phyloP scores from a whole-genome alignment of 2,113 vertebrate genomes.

The Melozone crissalis region DNA sequence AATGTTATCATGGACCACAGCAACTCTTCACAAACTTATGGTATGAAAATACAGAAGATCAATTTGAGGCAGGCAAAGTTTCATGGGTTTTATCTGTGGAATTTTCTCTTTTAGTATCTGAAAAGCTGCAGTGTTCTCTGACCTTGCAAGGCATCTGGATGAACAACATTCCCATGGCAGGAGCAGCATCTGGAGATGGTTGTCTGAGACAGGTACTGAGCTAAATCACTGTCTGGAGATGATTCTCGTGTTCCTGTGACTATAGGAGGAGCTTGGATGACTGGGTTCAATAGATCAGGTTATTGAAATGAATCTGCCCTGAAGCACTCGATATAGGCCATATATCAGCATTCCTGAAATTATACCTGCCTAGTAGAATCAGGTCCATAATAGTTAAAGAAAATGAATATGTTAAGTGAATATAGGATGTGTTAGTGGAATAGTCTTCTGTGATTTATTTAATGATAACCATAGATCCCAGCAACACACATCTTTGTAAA shows the following conservation, averaged over 20 bases:
- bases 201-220: background rate
- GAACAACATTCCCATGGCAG: background rate
- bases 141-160: background rate
- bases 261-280: background rate
- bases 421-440: background rate
- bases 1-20: background rate
- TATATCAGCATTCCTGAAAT: conserved; percentile 10
- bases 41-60: background rate
- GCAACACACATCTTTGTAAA: conserved; percentile 8
- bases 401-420: background rate
- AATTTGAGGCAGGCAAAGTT: background rate
- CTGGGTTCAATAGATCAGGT: background rate
- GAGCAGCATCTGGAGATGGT: conserved; percentile 25
- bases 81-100: background rate
- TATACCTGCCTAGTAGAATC: background rate
- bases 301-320: conserved; percentile 6
- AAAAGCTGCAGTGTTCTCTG: background rate
- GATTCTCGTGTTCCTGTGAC: background rate
- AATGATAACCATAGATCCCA: background rate
- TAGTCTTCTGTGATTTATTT: background rate
- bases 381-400: background rate
- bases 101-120: background rate
- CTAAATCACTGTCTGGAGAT: conserved; percentile 3
- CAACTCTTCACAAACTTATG: background rate
- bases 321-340: background rate